A percentile compares a stretch with the other conserved stretches of the same genome.
Evolutionary conservation across 2,888 invertebrate species (phyloP).

Genomic region (Hyalella azteca): DNA sequence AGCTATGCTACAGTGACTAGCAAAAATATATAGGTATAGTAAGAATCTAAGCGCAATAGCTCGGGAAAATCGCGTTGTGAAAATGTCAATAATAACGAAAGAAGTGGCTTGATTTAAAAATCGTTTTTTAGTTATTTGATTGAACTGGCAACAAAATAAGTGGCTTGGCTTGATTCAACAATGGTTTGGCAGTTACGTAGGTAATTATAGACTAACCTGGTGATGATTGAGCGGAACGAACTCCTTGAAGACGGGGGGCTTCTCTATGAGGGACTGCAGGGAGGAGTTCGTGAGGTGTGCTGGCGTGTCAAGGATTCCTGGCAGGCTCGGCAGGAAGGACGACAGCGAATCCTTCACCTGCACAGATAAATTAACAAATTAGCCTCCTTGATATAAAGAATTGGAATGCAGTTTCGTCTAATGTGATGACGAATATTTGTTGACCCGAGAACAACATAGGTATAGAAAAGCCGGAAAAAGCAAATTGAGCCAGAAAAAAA

Average conservation of each 20-base stretch:
- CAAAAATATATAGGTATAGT: no score
- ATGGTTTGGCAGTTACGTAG: no score
- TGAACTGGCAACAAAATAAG: no score
- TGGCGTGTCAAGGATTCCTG: constrained; percentile 93
- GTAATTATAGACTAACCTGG: constrained; percentile 44
- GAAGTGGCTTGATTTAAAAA: no score
- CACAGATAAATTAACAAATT: neutral
- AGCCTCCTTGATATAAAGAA: no score
- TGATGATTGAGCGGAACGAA: constrained; percentile 52
- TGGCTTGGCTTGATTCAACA: no score
- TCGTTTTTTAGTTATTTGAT: no score
- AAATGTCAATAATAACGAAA: no score
- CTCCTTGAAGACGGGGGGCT: constrained; percentile 68
- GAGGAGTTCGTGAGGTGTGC: constrained; percentile 70
- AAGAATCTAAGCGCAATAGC: no score
- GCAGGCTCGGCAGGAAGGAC: constrained; percentile 91
- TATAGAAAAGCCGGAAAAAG: neutral
- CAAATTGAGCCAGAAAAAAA: no score
- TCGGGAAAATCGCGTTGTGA: no score
- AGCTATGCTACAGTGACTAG: no score
- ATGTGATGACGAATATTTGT: neutral
- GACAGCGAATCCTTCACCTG: constrained; percentile 88
- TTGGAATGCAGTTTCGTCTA: neutral
- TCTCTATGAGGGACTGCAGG: constrained; percentile 90
- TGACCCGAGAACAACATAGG: neutral